Percentiles rank a stretch among this genome's conserved stretches.
phyloP scores from a whole-genome alignment of 2,888 invertebrate species.

The Pristionchus fissidentatus region DNA sequence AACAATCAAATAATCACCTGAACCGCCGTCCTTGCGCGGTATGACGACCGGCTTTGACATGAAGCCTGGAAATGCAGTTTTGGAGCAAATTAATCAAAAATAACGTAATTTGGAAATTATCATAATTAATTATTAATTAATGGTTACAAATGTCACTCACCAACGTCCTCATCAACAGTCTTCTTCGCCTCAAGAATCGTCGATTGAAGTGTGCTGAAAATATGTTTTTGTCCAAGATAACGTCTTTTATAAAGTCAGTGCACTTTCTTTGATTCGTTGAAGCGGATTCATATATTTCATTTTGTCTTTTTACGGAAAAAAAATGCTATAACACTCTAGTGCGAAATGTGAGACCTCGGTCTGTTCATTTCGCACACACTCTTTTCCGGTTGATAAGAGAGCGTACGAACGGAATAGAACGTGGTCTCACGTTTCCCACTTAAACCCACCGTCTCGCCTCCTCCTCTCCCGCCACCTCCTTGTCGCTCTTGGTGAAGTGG shows the following conservation, averaged over 20 bases:
- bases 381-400: too few species aligned
- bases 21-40: neutral
- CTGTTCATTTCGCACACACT: too few species aligned
- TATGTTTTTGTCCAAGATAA: neutral
- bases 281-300: neutral
- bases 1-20: too few species aligned
- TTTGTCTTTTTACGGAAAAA: neutral
- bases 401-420: too few species aligned
- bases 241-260: too few species aligned
- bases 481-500: constrained; percentile 3
- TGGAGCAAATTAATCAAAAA: neutral
- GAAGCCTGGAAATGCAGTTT: constrained; percentile 30
- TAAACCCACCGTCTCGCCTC: neutral
- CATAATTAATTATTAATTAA: neutral
- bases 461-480: constrained; percentile 3
- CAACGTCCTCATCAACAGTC: constrained; percentile 35
- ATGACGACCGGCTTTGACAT: constrained; percentile 18
- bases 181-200: constrained; percentile 35
- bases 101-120: neutral
- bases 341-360: too few species aligned
- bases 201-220: constrained; percentile 8
- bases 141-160: neutral
- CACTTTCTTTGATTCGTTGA: neutral
- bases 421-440: too few species aligned
- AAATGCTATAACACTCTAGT: too few species aligned